Percentiles rank a stretch among this genome's conserved stretches.
Evolutionary conservation across 2,797 vertebrate species (phyloP).

Genomic region (Notolabrus celidotus): DNA sequence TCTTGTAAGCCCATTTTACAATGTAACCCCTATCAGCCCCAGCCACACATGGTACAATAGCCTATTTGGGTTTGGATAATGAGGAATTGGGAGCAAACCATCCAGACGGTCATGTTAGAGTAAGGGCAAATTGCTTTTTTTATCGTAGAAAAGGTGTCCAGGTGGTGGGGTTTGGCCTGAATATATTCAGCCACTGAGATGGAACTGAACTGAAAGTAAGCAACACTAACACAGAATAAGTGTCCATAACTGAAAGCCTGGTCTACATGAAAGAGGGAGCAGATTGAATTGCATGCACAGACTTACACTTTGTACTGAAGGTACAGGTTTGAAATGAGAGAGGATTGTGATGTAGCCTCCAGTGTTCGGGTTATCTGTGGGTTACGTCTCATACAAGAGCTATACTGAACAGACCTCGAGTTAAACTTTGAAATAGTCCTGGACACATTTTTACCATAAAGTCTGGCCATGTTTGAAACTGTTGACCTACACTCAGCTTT

Average conservation of each 20-base stretch:
- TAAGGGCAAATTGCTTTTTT: conserved; percentile 52
- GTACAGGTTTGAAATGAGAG: conserved; percentile 2
- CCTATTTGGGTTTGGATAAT: conserved; percentile 64
- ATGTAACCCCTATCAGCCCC: conserved; percentile 40
- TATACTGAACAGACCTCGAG: background rate
- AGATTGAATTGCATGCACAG: conserved; percentile 2
- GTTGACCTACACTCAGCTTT: background rate
- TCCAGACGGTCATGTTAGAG: conserved; percentile 30
- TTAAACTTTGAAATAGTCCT: background rate
- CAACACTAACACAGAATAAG: background rate
- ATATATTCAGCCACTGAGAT: conserved; percentile 30
- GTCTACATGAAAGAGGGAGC: conserved; percentile 2
- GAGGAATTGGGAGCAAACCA: conserved; percentile 50
- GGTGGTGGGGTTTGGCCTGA: conserved; percentile 24
- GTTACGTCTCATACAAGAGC: conserved; percentile 1
- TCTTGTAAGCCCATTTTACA: conserved; percentile 35
- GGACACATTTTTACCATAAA: background rate
- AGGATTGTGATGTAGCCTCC: conserved; percentile 8
- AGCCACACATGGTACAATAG: conserved; percentile 47
- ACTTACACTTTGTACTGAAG: background rate
- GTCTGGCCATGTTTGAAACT: background rate
- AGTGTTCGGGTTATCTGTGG: background rate
- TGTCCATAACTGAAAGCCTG: conserved; percentile 19
- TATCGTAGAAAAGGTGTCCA: conserved; percentile 22
- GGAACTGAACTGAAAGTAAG: conserved; percentile 19